These are phyloP conservation scores for Rallus crepitans DNA, from an alignment of 2,797 vertebrate genomes.

Conservation along the genomic window DNA sequence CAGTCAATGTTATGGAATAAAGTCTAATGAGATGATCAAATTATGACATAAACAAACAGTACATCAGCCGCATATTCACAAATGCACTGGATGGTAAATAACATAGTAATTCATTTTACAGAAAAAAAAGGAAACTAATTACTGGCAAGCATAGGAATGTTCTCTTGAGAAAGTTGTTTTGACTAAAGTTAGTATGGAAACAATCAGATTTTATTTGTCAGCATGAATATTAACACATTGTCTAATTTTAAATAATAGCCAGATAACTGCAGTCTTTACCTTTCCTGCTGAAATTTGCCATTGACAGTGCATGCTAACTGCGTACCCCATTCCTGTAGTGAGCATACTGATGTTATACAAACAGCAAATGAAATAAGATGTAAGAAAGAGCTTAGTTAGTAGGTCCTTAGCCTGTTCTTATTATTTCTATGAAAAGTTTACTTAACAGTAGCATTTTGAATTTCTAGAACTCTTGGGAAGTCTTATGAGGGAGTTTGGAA, in stretches of 20 bases:
- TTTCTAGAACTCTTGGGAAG: background rate
- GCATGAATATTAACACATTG: background rate
- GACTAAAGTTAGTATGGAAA: background rate
- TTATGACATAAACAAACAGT: background rate
- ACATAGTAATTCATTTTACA: background rate
- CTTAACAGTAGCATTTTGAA: background rate
- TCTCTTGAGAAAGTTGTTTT: background rate
- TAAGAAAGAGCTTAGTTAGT: background rate
- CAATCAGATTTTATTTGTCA: background rate
- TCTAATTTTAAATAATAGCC: background rate
- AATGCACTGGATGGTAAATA: background rate
- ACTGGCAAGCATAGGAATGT: background rate
- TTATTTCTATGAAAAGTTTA: background rate
- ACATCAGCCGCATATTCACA: background rate
- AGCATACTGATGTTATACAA: background rate
- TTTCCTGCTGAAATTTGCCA: background rate
- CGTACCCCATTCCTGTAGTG: background rate
- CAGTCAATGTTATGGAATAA: background rate
- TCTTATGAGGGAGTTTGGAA: background rate
- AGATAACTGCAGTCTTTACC: background rate
- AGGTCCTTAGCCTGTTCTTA: background rate
- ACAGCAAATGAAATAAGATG: background rate
- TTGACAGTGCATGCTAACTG: background rate
- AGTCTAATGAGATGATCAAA: background rate
- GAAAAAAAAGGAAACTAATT: background rate